These are phyloP conservation scores for Prunella fulvescens DNA, from an alignment of 2,113 vertebrate genomes.

Conservation along the genomic window DNA sequence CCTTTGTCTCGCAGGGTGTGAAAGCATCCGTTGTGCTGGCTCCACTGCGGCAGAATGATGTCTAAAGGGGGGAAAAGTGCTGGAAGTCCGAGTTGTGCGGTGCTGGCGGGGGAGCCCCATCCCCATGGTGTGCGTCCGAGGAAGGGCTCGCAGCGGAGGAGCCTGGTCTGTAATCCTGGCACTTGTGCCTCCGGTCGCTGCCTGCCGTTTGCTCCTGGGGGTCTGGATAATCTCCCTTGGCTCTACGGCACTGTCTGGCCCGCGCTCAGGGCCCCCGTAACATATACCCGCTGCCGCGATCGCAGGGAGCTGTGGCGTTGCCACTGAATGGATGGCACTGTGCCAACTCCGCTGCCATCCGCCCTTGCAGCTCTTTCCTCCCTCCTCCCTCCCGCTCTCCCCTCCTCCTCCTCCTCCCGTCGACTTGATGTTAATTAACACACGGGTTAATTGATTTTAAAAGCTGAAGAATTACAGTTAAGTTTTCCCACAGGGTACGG, in stretches of 20 bases:
- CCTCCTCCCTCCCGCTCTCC: constrained; percentile 76
- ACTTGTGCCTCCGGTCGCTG: constrained; percentile 70
- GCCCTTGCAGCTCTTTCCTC: constrained; percentile 94
- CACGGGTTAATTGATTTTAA: constrained; percentile 95
- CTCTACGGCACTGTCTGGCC: constrained; percentile 74
- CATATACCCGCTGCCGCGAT: constrained; percentile 86
- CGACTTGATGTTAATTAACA: constrained; percentile 98
- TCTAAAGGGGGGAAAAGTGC: constrained; percentile 67
- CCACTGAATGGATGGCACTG: constrained; percentile 99
- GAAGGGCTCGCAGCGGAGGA: constrained; percentile 57
- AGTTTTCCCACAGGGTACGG: constrained; percentile 76
- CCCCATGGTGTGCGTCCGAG: constrained; percentile 57
- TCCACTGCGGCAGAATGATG: constrained; percentile 72
- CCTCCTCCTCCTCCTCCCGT: constrained; percentile 81
- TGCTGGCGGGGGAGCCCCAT: constrained; percentile 53
- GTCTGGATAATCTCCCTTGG: constrained; percentile 71
- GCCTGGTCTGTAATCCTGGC: constrained; percentile 76
- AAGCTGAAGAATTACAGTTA: constrained; percentile 88
- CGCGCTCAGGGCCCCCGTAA: constrained; percentile 77
- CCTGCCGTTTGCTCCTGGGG: constrained; percentile 76
- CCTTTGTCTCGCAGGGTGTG: constrained; percentile 81
- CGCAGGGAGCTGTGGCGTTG: constrained; percentile 88
- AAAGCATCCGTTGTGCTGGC: constrained; percentile 76
- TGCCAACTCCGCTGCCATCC: constrained; percentile 98
- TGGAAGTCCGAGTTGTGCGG: constrained; percentile 64